Evolutionary conservation across 1,140 invertebrate genomes (phyloP).

Genomic region (Neomicropteryx cornuta): DNA sequence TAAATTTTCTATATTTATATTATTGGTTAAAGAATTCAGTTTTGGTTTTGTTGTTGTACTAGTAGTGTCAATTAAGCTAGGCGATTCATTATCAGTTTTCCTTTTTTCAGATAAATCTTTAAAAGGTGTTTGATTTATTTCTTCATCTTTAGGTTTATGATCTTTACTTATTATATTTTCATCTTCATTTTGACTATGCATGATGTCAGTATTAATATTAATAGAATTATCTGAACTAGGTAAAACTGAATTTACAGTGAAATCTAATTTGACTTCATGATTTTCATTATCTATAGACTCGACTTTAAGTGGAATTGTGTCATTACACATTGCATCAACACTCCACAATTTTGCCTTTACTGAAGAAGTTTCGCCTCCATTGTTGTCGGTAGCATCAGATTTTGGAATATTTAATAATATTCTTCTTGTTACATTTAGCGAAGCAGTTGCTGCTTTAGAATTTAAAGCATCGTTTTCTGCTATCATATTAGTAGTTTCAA

Average conservation of each 20-base stretch:
- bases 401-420: constrained; percentile 17
- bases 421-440: constrained; percentile 15
- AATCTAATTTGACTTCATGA: too few relatives aligned
- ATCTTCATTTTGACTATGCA: constrained; percentile 9
- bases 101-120: too few relatives aligned
- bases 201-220: constrained; percentile 10
- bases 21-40: too few relatives aligned
- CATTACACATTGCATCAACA: constrained; percentile 13
- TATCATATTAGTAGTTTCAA: too few relatives aligned
- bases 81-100: too few relatives aligned
- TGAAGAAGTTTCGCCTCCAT: constrained; percentile 8
- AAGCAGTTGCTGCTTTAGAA: constrained; percentile 9
- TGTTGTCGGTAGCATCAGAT: constrained; percentile 5
- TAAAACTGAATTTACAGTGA: constrained; percentile 13
- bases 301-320: too few relatives aligned
- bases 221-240: constrained; percentile 11
- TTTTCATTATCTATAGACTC: too few relatives aligned
- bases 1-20: too few relatives aligned
- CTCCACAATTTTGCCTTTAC: constrained; percentile 14
- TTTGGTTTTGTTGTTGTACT: too few relatives aligned
- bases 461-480: too few relatives aligned
- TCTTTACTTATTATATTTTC: constrained; percentile 10
- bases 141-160: constrained; percentile 7
- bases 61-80: too few relatives aligned
- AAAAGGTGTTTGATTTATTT: too few relatives aligned